phyloP scores from a whole-genome alignment of 2,888 invertebrate genomes.

The Apamea anceps region DNA sequence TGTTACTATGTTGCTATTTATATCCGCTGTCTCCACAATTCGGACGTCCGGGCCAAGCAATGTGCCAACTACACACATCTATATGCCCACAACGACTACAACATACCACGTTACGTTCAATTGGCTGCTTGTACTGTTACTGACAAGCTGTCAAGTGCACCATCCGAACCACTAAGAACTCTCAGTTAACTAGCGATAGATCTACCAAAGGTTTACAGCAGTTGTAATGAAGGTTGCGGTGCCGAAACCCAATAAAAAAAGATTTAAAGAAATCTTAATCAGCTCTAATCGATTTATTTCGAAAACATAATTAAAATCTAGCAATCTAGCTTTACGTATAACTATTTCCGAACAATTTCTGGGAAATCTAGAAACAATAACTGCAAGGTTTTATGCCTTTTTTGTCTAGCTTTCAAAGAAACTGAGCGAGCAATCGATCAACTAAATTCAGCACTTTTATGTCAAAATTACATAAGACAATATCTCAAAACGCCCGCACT shows the following conservation, averaged over 20 bases:
- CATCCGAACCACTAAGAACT: background rate
- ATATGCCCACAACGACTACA: slow-evolving; percentile 6
- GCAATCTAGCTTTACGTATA: slow-evolving; percentile 11
- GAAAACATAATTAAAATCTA: slow-evolving; percentile 36
- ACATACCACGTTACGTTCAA: slow-evolving; percentile 25
- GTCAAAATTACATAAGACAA: background rate
- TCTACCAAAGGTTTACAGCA: background rate
- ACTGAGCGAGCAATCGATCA: slow-evolving; percentile 1
- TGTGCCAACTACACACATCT: slow-evolving; percentile 7
- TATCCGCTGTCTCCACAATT: slow-evolving; percentile 7
- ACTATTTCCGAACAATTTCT: slow-evolving; percentile 10
- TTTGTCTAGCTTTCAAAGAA: slow-evolving; percentile 20
- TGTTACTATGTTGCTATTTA: background rate
- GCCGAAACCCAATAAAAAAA: background rate
- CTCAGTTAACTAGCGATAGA: background rate
- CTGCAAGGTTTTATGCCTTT: slow-evolving; percentile 23
- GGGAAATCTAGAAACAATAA: slow-evolving; percentile 31
- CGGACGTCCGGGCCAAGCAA: slow-evolving; percentile 1
- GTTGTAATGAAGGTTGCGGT: background rate
- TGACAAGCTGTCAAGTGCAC: slow-evolving; percentile 40
- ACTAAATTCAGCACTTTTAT: background rate
- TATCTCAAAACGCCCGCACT: background rate
- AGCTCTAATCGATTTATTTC: slow-evolving; percentile 37
- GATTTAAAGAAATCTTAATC: slow-evolving; percentile 42
- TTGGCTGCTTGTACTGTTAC: slow-evolving; percentile 8